Conservation (phyloP, 2,888 invertebrate genomes). For the Agrochola circellaris region DNA sequence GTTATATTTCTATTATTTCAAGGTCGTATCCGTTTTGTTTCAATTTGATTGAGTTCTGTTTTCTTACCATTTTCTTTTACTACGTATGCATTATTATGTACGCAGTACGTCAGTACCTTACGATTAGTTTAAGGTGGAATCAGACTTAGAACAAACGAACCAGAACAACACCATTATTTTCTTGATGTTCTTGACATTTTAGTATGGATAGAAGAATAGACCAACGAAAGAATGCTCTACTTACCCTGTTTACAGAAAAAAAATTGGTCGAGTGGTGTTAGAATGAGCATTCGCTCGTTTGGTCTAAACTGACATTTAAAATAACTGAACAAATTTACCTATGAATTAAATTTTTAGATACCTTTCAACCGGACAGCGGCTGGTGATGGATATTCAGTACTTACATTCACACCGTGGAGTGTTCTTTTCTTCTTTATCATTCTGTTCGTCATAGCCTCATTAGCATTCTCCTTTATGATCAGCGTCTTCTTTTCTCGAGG, state of each 20-base stretch:
- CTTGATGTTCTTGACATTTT: slow-evolving; percentile 1
- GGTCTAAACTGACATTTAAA: neutral
- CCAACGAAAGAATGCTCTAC: neutral
- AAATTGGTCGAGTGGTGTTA: neutral
- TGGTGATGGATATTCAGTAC: slow-evolving; percentile 90
- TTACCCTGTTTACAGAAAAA: neutral
- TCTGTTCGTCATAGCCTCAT: slow-evolving; percentile 93
- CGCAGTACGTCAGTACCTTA: neutral
- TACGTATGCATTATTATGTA: neutral
- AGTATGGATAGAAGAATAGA: neutral
- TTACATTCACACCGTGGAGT: slow-evolving; percentile 92
- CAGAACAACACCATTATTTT: neutral
- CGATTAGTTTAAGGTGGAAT: neutral
- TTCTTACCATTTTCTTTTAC: neutral
- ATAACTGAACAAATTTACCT: neutral
- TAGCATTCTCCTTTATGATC: slow-evolving; percentile 95
- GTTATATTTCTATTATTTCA: slow-evolving; percentile 3
- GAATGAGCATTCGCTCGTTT: neutral
- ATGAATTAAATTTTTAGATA: slow-evolving; percentile 79
- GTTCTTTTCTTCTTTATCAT: slow-evolving; percentile 94
- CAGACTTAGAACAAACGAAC: neutral
- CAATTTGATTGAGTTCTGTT: too few relatives aligned
- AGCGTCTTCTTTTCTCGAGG: slow-evolving; percentile 95
- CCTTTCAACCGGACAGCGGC: slow-evolving; percentile 86
- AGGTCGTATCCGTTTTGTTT: neutral